These are phyloP conservation scores for Gisinianus flammeolus DNA, from an alignment of 2,888 invertebrate species.

Conservation along the genomic window DNA sequence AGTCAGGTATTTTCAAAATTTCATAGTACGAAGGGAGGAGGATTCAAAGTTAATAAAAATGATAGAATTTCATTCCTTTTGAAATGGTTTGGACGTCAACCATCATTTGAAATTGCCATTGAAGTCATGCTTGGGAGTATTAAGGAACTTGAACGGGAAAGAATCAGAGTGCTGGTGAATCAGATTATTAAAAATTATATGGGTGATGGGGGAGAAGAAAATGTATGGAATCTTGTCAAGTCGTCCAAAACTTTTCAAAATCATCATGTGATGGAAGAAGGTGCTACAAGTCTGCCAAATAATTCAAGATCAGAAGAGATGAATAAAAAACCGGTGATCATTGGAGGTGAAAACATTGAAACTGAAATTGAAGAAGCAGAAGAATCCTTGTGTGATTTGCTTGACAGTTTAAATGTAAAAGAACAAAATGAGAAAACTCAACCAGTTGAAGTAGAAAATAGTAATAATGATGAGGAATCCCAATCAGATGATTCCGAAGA, in stretches of 20 bases:
- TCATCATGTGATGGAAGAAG: not conserved
- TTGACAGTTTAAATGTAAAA: conserved; percentile 30
- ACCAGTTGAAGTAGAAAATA: conserved; percentile 45
- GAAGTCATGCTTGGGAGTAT: conserved; percentile 63
- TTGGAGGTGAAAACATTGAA: not conserved
- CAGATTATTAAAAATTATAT: conserved; percentile 60
- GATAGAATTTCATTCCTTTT: conserved; percentile 74
- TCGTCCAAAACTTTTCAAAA: conserved; percentile 17
- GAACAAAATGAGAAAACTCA: conserved; percentile 46
- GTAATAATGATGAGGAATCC: conserved; percentile 39
- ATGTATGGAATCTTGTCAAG: conserved; percentile 43
- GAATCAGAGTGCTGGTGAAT: conserved; percentile 56
- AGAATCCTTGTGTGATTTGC: conserved; percentile 8
- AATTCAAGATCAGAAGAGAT: not conserved
- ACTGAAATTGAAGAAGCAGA: not conserved
- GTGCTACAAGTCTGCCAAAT: not conserved
- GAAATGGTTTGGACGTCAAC: conserved; percentile 73
- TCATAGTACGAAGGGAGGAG: conserved; percentile 68
- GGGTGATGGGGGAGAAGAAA: conserved; percentile 49
- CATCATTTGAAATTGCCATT: conserved; percentile 74
- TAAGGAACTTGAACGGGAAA: conserved; percentile 55
- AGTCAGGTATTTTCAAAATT: conserved; percentile 73
- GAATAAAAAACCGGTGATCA: not conserved
- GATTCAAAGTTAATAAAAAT: conserved; percentile 69
- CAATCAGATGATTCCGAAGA: conserved; percentile 37